Conservation (phyloP, 2,113 vertebrate genomes). For the Syngnathus typhle region DNA sequence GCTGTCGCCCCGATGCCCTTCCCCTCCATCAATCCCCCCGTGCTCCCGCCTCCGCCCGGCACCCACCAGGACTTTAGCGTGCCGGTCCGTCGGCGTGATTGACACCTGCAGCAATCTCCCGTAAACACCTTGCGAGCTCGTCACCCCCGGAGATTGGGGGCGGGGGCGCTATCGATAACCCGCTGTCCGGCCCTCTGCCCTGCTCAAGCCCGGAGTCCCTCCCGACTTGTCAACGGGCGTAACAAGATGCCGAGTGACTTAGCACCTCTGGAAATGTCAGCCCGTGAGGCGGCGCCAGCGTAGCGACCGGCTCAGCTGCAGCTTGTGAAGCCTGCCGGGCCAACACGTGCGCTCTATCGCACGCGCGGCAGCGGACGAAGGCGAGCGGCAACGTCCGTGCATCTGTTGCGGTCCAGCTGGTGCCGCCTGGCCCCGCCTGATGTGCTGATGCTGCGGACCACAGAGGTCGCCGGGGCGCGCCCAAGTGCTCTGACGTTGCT, state of each 20-base stretch:
- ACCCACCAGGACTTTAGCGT: constrained; percentile 39
- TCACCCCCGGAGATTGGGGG: constrained; percentile 50
- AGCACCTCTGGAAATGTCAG: constrained; percentile 75
- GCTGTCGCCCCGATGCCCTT: constrained; percentile 66
- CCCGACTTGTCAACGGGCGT: constrained; percentile 65
- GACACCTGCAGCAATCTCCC: constrained; percentile 49
- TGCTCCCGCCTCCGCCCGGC: constrained; percentile 37
- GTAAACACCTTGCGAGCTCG: constrained; percentile 69
- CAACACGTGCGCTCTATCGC: constrained; percentile 27
- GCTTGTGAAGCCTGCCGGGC: constrained; percentile 39
- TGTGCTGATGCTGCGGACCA: constrained; percentile 32
- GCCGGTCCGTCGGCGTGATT: constrained; percentile 41
- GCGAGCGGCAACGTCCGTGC: constrained; percentile 19
- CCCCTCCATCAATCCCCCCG: constrained; percentile 50
- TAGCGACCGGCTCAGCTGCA: constrained; percentile 59
- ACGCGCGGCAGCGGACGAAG: constrained; percentile 48
- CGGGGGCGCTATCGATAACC: constrained; percentile 50
- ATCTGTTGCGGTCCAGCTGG: constrained; percentile 57
- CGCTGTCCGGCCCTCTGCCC: constrained; percentile 19
- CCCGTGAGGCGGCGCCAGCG: constrained; percentile 48
- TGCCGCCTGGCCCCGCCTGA: constrained; percentile 34
- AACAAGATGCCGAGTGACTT: constrained; percentile 74
- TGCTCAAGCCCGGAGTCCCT: constrained; percentile 48
- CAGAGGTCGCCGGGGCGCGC: constrained; percentile 31
- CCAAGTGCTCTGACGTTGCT: constrained; percentile 50